Evolutionary conservation across 2,113 vertebrate genomes (phyloP).

Genomic region (Halichoerus grypus): DNA sequence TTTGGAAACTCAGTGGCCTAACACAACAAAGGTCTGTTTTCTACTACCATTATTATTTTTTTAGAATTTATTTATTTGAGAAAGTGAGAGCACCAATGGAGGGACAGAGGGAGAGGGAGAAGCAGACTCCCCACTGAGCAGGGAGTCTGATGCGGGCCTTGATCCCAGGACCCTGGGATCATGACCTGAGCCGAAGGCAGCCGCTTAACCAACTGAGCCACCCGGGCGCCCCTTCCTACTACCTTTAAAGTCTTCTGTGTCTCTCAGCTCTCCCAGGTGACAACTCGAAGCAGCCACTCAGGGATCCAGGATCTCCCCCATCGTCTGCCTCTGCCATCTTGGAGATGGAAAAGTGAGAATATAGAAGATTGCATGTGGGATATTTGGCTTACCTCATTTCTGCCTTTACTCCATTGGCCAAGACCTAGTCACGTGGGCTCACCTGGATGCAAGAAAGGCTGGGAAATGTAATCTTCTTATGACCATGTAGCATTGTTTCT

Average conservation of each 20-base stretch:
- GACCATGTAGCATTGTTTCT: not conserved
- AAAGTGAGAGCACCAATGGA: not conserved
- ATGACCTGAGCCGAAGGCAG: not conserved
- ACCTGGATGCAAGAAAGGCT: not conserved
- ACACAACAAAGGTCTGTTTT: not conserved
- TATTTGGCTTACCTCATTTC: not conserved
- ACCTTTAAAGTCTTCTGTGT: not conserved
- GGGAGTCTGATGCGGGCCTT: fast-evolving
- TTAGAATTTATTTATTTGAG: not conserved
- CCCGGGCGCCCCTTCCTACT: not conserved
- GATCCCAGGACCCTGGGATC: not conserved
- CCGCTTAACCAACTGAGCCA: not conserved
- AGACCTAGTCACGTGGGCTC: not conserved
- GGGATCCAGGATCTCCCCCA: not conserved
- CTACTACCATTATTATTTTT: not conserved
- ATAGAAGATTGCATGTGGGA: not conserved
- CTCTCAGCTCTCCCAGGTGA: not conserved
- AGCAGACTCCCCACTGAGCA: not conserved
- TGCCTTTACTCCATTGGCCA: not conserved
- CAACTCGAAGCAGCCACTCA: not conserved
- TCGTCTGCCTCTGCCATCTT: not conserved
- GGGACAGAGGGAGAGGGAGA: not conserved
- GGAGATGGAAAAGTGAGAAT: not conserved
- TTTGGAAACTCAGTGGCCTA: not conserved
- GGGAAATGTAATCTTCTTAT: not conserved